phyloP scores from a whole-genome alignment of 2,888 invertebrate species.

The Scaptomyza cyrtandrae region DNA sequence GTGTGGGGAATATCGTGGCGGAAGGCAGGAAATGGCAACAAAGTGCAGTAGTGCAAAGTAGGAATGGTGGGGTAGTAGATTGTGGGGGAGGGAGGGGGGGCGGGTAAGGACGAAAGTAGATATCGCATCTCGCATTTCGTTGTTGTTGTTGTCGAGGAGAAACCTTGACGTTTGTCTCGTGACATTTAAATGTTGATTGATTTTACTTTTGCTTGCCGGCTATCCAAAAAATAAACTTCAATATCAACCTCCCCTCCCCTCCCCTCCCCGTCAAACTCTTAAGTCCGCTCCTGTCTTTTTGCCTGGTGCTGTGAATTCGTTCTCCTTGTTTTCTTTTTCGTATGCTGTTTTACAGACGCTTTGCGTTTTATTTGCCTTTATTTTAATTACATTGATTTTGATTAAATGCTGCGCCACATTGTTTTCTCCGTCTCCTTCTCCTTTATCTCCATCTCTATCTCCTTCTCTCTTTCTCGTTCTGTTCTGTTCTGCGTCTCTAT shows the following conservation, averaged over 20 bases:
- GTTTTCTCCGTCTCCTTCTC: conserved; percentile 22
- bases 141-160: conserved; percentile 10
- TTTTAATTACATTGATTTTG: conserved; percentile 80
- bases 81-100: neutral
- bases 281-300: neutral
- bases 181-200: conserved; percentile 70
- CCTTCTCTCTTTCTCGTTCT: neutral
- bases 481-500: conserved; percentile 58
- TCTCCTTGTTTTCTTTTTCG: neutral
- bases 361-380: conserved; percentile 51
- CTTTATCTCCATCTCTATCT: conserved; percentile 4
- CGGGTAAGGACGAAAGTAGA: neutral
- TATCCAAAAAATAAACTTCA: conserved; percentile 2
- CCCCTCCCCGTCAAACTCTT: neutral
- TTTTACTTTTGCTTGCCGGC: conserved; percentile 49
- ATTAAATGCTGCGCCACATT: conserved; percentile 56
- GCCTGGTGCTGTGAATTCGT: neutral
- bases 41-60: conserved; percentile 1
- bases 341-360: conserved; percentile 11
- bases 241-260: neutral
- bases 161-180: conserved; percentile 51
- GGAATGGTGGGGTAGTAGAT: neutral
- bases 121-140: conserved; percentile 25
- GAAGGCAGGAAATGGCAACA: conserved; percentile 9
- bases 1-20: neutral